Evolutionary conservation across 2,888 invertebrate genomes (phyloP).

Genomic region (Hypselothyrea guttata): DNA sequence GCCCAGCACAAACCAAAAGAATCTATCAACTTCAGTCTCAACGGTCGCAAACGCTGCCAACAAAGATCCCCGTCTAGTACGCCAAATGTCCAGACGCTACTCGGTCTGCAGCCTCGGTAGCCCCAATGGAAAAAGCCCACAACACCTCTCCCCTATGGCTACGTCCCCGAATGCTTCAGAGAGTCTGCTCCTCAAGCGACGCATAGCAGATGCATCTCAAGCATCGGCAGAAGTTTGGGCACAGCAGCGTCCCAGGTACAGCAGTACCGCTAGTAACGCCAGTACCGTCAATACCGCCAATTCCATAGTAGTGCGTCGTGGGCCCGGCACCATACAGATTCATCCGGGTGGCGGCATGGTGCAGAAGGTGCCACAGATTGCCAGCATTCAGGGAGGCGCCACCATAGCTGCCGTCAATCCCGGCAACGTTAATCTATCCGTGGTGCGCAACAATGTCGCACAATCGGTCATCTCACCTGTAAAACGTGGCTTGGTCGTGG

Average conservation of each 20-base stretch:
- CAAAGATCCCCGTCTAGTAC: conserved; percentile 19
- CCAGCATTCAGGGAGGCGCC: conserved; percentile 37
- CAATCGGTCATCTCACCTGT: conserved; percentile 7
- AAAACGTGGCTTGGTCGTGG: conserved; percentile 50
- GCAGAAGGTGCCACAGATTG: conserved; percentile 46
- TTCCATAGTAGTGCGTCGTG: conserved; percentile 34
- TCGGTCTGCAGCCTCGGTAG: conserved; percentile 50
- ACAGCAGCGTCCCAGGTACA: conserved; percentile 45
- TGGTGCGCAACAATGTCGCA: conserved; percentile 1
- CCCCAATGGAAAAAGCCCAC: too few relatives aligned
- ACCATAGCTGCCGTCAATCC: neutral
- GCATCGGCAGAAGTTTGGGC: conserved; percentile 8
- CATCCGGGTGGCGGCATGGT: conserved; percentile 9
- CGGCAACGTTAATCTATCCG: conserved; percentile 23
- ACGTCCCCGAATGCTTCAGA: neutral
- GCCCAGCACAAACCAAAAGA: conserved; percentile 15
- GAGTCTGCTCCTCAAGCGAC: conserved; percentile 46
- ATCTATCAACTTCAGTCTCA: conserved; percentile 3
- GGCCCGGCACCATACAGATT: conserved; percentile 6
- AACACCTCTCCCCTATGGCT: neutral
- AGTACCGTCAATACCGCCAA: conserved; percentile 11
- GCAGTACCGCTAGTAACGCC: neutral
- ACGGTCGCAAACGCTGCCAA: neutral
- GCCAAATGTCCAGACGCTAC: conserved; percentile 50
- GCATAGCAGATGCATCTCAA: conserved; percentile 13